Percentiles rank a stretch among this genome's conserved stretches.
Evolutionary conservation across 2,113 vertebrate genomes (phyloP).

Genomic region (Symphodus melops): DNA sequence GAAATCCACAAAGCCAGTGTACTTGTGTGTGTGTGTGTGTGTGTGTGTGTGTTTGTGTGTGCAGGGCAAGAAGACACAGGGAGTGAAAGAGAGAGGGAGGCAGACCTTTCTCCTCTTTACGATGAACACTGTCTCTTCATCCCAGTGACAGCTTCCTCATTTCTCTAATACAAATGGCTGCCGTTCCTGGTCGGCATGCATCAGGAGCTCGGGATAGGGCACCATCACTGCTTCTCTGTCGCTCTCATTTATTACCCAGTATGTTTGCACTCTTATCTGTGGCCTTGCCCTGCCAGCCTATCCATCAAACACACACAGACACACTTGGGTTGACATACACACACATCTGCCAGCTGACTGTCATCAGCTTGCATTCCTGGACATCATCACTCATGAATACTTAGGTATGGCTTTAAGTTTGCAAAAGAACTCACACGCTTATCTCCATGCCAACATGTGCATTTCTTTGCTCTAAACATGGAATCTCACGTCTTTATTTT

Average conservation of each 20-base stretch:
- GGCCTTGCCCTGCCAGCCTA: conserved; percentile 93
- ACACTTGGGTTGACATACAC: conserved; percentile 60
- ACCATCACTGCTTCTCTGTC: conserved; percentile 88
- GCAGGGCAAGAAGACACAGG: background rate
- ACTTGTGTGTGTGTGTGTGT: conserved; percentile 3
- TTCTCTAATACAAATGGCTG: conserved; percentile 94
- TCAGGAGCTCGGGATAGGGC: conserved; percentile 86
- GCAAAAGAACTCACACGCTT: conserved; percentile 30
- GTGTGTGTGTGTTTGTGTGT: conserved; percentile 11
- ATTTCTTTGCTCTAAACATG: conserved; percentile 31
- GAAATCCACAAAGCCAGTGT: conserved; percentile 58
- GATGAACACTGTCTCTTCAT: conserved; percentile 82
- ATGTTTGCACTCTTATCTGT: conserved; percentile 96
- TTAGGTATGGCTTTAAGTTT: conserved; percentile 22
- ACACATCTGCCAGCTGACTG: conserved; percentile 70
- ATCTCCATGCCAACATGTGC: conserved; percentile 15
- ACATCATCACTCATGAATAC: conserved; percentile 45
- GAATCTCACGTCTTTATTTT: conserved; percentile 36
- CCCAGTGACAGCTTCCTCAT: conserved; percentile 86
- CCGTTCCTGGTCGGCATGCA: conserved; percentile 90
- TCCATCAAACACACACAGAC: conserved; percentile 87
- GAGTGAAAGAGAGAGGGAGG: conserved; percentile 30
- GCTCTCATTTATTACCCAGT: conserved; percentile 94
- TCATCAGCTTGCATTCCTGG: conserved; percentile 61
- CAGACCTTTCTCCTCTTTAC: conserved; percentile 50